Evolutionary conservation across 1,140 invertebrate species (phyloP).

Genomic region (Calephelis virginiensis): DNA sequence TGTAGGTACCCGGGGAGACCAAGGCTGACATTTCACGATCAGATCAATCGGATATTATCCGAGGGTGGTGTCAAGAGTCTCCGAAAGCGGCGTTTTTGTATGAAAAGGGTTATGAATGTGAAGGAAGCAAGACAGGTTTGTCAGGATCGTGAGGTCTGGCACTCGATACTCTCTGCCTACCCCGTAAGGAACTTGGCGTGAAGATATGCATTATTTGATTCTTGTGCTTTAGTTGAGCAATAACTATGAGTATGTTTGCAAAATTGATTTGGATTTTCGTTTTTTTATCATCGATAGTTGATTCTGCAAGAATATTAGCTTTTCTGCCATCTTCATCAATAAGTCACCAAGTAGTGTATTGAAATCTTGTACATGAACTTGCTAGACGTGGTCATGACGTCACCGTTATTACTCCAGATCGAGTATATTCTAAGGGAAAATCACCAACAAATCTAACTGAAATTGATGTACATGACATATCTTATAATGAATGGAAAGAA

Average conservation of each 20-base stretch:
- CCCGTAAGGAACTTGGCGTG: no score
- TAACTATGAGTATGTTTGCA: not conserved
- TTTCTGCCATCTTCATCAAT: constrained; percentile 61
- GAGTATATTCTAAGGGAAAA: constrained; percentile 27
- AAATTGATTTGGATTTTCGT: not conserved
- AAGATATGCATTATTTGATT: no score
- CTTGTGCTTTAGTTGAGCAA: not conserved
- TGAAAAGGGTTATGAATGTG: no score
- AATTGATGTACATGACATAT: constrained; percentile 40
- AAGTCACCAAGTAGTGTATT: constrained; percentile 68
- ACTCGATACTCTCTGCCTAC: no score
- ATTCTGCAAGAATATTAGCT: constrained; percentile 55
- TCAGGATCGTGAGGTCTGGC: no score
- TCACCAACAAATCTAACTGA: constrained; percentile 38
- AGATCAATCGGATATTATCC: no score
- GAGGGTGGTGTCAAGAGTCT: no score
- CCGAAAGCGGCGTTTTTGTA: no score
- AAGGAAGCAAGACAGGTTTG: no score
- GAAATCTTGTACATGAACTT: constrained; percentile 41
- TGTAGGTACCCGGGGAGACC: no score
- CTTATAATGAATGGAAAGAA: constrained; percentile 28
- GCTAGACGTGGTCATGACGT: constrained; percentile 38
- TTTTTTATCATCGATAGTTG: constrained; percentile 3
- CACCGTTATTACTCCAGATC: constrained; percentile 46
- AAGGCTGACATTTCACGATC: no score